These are phyloP conservation scores for Cremastinae sp. DNA, from an alignment of 2,888 invertebrate species.

Conservation along the genomic window DNA sequence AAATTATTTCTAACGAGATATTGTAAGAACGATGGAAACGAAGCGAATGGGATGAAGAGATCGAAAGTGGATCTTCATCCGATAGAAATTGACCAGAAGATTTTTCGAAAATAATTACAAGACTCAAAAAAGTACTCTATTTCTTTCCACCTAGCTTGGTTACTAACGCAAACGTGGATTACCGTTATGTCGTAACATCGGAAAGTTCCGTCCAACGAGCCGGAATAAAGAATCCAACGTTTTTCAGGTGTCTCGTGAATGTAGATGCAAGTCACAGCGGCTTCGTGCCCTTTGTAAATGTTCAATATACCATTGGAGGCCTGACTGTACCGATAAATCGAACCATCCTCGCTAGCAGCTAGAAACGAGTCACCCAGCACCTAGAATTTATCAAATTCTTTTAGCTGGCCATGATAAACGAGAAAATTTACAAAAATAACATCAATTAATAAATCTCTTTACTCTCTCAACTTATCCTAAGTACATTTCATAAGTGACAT, in stretches of 20 bases:
- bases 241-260: conserved; percentile 79
- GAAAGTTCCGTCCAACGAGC: conserved; percentile 84
- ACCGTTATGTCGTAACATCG: conserved; percentile 84
- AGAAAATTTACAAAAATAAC: background rate
- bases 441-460: conserved; percentile 15
- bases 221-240: conserved; percentile 83
- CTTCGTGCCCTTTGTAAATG: conserved; percentile 83
- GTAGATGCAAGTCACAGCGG: conserved; percentile 84
- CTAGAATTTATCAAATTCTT: conserved; percentile 79
- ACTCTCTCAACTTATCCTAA: background rate
- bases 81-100: background rate
- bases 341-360: conserved; percentile 85
- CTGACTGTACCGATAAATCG: conserved; percentile 84
- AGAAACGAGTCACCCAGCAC: conserved; percentile 83
- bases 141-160: background rate
- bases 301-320: conserved; percentile 82
- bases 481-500: background rate
- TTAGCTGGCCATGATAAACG: background rate
- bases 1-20: background rate
- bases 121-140: background rate
- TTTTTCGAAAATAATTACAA: background rate
- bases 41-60: background rate
- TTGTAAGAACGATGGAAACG: background rate
- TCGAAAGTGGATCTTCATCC: background rate
- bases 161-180: conserved; percentile 58